A percentile compares a stretch with the other conserved stretches of the same genome.
These are phyloP conservation scores for Heliconius hermathena DNA, from an alignment of 1,140 invertebrate species.

Conservation along the genomic window DNA sequence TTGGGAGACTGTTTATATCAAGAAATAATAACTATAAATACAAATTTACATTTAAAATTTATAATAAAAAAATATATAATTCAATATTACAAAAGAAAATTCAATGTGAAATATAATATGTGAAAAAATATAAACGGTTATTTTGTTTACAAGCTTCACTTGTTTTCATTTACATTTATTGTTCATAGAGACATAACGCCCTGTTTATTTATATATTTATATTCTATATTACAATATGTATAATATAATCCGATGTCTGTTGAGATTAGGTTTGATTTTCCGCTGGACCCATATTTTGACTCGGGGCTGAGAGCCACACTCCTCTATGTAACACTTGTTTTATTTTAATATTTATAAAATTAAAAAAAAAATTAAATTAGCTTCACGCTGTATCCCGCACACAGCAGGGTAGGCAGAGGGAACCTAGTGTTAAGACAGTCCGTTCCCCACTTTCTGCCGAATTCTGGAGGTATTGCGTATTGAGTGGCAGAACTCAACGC, in stretches of 20 bases:
- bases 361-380: no score
- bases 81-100: background rate
- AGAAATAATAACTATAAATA: no score
- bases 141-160: slow-evolving; percentile 2
- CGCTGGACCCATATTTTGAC: slow-evolving; percentile 3
- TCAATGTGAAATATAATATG: background rate
- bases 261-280: slow-evolving; percentile 12
- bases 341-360: background rate
- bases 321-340: slow-evolving; percentile 1
- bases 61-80: background rate
- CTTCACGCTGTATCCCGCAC: no score
- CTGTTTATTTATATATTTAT: background rate
- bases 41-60: no score
- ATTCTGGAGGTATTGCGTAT: no score
- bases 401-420: no score
- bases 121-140: background rate
- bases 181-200: background rate
- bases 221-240: slow-evolving; percentile 1
- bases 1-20: no score
- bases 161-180: slow-evolving; percentile 1
- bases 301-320: background rate
- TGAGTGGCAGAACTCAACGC: no score
- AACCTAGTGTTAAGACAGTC: no score
- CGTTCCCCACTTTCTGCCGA: no score
- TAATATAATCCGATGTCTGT: slow-evolving; percentile 9